Evolutionary conservation across 2,113 vertebrate genomes (phyloP), one percentile per base, ranked within the genome.

Genomic region (Melanerpes formicivorus): DNA sequence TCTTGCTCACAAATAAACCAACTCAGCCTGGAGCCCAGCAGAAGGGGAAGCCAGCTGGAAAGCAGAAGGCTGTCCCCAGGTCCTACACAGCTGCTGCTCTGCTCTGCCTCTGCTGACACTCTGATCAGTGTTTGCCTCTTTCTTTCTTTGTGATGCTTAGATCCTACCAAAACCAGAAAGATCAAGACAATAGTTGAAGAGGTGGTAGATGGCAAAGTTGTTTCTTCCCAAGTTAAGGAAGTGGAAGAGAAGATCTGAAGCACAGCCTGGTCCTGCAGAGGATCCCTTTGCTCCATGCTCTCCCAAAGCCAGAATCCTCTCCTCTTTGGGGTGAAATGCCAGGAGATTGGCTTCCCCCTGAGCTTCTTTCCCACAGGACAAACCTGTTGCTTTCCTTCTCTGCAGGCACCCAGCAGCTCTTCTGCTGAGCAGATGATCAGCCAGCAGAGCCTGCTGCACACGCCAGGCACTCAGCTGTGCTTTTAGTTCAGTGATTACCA

Each of bases 151-250:
- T 66, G 34, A 73, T 72, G 25, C 84, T 88, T 89, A 98, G 98
- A 98, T 93, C 80, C 97, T 40, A 78, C 63, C 85, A 98, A 98
- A 97, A 96, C 97, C 48, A 97, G 98, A 23, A 97, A 97, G 84
- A 97, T 98, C 87, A 98, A 97, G 93, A 98, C 97, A 74, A 97
- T 98, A 50, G 94, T 98, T 0, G 98, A 98, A 84, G 97, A 98
- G 52, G 94, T 98, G 19, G 97, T 98, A 59, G 96, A 98, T 21
- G 98, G 98, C 42, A 97, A 98, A 71, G 97, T 98, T 54, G 92
- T 98, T 40, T 94, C 97, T n/a, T 97, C 97, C 17, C 92, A 98
- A 1, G 94, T 98, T 55, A 96, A 97, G 72, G 97, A 98, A 93
- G 74, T 97, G 30, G 97, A 98, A 96, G 97, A 98, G 88, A 87